These are phyloP conservation scores for Odontophorus gujanensis DNA, from an alignment of 2,113 vertebrate genomes.

Conservation along the genomic window DNA sequence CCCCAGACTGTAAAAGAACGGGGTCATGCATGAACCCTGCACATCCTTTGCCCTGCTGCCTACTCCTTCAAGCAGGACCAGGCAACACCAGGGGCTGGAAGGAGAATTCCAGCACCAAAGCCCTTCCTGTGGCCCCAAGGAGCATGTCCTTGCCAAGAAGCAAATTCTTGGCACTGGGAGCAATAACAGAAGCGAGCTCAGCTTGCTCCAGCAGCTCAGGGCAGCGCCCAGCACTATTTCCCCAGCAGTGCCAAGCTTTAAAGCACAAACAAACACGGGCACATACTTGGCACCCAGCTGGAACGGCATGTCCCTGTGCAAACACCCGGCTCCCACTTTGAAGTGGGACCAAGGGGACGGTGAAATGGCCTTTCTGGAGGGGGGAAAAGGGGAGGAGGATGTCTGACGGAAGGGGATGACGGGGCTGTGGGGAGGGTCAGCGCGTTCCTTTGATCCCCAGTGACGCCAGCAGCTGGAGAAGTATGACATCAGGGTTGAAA, in stretches of 20 bases:
- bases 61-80: rapidly evolving
- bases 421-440: neutral
- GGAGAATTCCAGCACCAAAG: rapidly evolving
- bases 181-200: neutral
- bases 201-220: neutral
- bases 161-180: neutral
- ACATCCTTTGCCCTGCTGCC: neutral
- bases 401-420: neutral
- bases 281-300: neutral
- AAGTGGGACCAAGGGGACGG: neutral
- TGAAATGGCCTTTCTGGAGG: rapidly evolving
- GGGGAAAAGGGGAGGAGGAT: neutral
- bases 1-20: neutral
- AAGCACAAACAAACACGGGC: neutral
- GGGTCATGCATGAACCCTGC: rapidly evolving
- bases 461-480: neutral
- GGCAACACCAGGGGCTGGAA: neutral
- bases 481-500: neutral
- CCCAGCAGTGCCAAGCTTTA: neutral
- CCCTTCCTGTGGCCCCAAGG: neutral
- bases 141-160: neutral
- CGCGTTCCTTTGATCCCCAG: rapidly evolving
- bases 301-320: neutral
- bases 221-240: neutral
- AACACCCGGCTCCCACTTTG: neutral